Percentiles rank a stretch among this genome's conserved stretches.
Evolutionary conservation across 2,113 vertebrate genomes (phyloP).

Genomic region (Nannospalax galili): DNA sequence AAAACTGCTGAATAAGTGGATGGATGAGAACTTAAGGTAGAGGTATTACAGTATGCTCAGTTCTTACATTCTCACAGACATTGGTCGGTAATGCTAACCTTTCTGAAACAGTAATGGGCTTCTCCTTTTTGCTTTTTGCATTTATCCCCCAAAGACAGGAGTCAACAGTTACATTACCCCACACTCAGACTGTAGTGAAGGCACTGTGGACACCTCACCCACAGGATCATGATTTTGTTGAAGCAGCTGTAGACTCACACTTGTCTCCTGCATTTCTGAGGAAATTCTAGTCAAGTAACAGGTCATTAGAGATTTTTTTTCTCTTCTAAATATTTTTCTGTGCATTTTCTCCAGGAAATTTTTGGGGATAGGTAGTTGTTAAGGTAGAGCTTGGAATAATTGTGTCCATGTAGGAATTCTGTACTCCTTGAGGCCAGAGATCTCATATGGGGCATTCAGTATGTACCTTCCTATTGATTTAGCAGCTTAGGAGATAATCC

Average conservation of each 20-base stretch:
- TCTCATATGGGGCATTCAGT: neutral
- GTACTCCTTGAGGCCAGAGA: neutral
- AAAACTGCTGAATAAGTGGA: neutral
- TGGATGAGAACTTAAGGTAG: neutral
- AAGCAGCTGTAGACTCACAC: neutral
- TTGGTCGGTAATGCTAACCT: neutral
- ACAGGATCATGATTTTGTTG: neutral
- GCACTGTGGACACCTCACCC: neutral
- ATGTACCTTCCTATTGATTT: neutral
- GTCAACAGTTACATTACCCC: neutral
- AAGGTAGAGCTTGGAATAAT: neutral
- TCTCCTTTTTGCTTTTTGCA: neutral
- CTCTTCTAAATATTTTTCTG: neutral
- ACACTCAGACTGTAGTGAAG: neutral
- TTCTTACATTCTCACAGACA: neutral
- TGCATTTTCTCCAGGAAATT: neutral
- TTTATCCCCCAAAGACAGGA: neutral
- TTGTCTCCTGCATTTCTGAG: slow-evolving; percentile 11
- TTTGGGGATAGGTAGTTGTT: neutral
- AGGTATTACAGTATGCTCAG: neutral
- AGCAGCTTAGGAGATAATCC: neutral
- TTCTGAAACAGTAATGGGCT: slow-evolving; percentile 18
- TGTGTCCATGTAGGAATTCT: neutral
- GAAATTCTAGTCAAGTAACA: neutral
- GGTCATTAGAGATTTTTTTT: neutral